A percentile compares a stretch with the other conserved stretches of the same genome.
Conservation (phyloP, 2,797 vertebrate genomes). For the Chaetophractus vellerosus region DNA sequence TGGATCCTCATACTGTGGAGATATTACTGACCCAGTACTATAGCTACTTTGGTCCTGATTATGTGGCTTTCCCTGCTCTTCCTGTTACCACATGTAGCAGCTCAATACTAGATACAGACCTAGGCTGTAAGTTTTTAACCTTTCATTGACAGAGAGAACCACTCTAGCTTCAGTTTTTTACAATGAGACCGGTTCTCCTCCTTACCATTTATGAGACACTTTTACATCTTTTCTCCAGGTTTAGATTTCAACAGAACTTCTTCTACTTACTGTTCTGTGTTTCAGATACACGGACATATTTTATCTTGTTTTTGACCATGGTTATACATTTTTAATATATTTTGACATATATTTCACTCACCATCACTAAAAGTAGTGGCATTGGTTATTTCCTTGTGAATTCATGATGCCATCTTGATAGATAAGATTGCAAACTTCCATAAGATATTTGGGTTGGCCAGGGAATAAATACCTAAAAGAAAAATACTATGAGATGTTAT, state of each 20-base stretch:
- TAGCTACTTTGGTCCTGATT: neutral
- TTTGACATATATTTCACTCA: neutral
- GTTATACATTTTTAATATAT: neutral
- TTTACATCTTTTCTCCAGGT: neutral
- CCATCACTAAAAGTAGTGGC: neutral
- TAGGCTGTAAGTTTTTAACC: neutral
- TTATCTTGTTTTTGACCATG: neutral
- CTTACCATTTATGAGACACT: neutral
- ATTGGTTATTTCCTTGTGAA: neutral
- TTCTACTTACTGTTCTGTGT: neutral
- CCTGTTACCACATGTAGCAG: neutral
- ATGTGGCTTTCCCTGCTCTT: neutral
- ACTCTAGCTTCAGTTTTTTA: neutral
- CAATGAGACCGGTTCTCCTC: neutral
- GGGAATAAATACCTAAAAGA: neutral
- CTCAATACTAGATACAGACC: neutral
- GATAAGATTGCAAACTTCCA: neutral
- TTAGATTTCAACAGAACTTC: neutral
- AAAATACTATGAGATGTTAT: neutral
- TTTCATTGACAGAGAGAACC: neutral
- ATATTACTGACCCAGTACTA: neutral
- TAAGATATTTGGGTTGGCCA: neutral
- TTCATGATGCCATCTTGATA: neutral
- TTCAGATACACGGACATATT: neutral
- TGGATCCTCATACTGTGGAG: neutral